These are phyloP conservation scores for Seira sanloemensis DNA, from an alignment of 2,888 invertebrate species.

Conservation along the genomic window DNA sequence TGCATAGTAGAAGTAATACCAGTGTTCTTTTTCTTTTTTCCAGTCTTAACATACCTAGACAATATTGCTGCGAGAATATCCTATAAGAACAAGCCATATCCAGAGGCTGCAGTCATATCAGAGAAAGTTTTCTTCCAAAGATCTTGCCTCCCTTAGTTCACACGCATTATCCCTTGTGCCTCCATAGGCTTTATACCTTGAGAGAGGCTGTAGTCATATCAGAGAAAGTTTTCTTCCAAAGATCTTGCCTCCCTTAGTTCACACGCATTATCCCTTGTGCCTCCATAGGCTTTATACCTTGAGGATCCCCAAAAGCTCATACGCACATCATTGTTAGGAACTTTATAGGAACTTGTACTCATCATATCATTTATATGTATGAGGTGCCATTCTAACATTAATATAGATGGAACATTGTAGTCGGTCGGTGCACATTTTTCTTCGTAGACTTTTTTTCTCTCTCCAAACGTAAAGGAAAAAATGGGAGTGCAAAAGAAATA, in stretches of 20 bases:
- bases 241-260: neutral
- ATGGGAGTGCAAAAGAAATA: neutral
- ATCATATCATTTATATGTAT: constrained; percentile 61
- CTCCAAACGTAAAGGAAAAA: neutral
- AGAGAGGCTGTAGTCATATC: too few relatives aligned
- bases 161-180: neutral
- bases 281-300: neutral
- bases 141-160: neutral
- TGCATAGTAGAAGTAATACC: constrained; percentile 30
- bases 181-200: neutral
- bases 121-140: neutral
- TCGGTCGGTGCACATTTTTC: neutral
- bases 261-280: neutral
- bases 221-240: too few relatives aligned
- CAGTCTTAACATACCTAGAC: neutral
- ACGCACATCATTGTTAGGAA: constrained; percentile 28
- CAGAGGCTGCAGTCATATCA: neutral
- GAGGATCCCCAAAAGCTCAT: neutral
- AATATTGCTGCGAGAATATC: too few relatives aligned
- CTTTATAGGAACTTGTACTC: neutral
- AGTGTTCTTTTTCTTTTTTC: neutral
- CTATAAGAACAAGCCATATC: neutral
- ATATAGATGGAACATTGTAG: constrained; percentile 25
- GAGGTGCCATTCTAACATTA: constrained; percentile 38
- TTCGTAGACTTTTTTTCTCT: neutral